Conservation (phyloP, 2,797 vertebrate species). For the Poecile montanus region DNA sequence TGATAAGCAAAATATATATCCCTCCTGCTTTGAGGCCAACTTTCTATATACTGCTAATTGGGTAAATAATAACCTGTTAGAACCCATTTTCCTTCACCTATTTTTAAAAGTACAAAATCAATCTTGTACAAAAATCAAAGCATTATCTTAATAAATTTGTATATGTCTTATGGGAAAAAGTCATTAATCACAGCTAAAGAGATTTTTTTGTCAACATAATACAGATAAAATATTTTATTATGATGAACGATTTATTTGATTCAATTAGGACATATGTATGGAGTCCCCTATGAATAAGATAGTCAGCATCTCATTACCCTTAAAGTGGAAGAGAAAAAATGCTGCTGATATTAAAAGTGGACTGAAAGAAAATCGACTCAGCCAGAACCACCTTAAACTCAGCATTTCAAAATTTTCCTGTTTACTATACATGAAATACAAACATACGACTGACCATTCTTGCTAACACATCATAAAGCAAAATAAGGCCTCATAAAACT, state of each 20-base stretch:
- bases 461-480: background rate
- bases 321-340: background rate
- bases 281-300: background rate
- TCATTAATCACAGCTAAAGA: background rate
- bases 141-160: background rate
- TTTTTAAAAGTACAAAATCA: background rate
- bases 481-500: slow-evolving; percentile 6
- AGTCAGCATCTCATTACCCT: background rate
- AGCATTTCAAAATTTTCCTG: background rate
- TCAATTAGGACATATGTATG: background rate
- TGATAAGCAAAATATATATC: slow-evolving; percentile 55
- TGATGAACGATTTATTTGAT: slow-evolving; percentile 13
- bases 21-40: background rate
- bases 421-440: slow-evolving; percentile 8
- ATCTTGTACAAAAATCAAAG: slow-evolving; percentile 23
- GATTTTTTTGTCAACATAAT: background rate
- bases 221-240: background rate
- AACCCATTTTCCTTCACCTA: background rate
- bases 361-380: background rate
- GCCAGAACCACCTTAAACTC: background rate
- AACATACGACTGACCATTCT: background rate
- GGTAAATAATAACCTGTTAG: slow-evolving; percentile 45
- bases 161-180: background rate
- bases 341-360: background rate
- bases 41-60: slow-evolving; percentile 13